Base-by-base conservation (phyloP, 2,888 invertebrate species). In the Tetranychus truncatus region DNA sequence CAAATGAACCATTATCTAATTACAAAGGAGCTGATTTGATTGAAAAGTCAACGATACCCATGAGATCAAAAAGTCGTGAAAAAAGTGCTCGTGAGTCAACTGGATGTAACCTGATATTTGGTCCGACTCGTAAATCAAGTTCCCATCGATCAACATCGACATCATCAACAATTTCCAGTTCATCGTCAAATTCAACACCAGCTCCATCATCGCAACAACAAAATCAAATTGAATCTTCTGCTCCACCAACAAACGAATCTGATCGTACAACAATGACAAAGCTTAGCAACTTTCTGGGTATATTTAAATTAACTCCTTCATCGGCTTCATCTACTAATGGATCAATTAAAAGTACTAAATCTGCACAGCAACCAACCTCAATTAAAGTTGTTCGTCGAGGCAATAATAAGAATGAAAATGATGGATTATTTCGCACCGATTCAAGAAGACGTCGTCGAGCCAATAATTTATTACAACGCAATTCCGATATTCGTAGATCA, bases 191-290 rank as follows among this genome's bases (percentile, higher is more conserved):
- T 15, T 55, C 55, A 55, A 15, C 55, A 15, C 55, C 11, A 55
- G 9, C 55, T 15, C 15, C 55, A 55, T 55, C 55, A 55, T 55
- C 55, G 9, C 55, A 9, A 55, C 55, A 34, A 34, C 34, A 34
- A 34, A 34, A 34, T 34, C 34, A 34, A 34, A 34, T 34, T 55
- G 55, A 55, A 55, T 15, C 9, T 2, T 55, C 55, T 15, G 15
- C 55, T 15, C 15, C 55, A 55, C 55, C 55, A 55, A 55, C 69
- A 24, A 24, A 4, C 20, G 9, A 24, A 11, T 69, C 69, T 2
- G 69, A 69, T 69, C 21, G 34, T 69, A 69, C 20, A 11, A 69
- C 20, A n/a, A 69, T 69, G 69, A 69, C 69, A 20, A 69, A 69
- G 34, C 69, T 69, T 20, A 69, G 69, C 9, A 69, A 24, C 34